phyloP scores from a whole-genome alignment of 2,888 invertebrate genomes.

The Willowsia nigromaculata region DNA sequence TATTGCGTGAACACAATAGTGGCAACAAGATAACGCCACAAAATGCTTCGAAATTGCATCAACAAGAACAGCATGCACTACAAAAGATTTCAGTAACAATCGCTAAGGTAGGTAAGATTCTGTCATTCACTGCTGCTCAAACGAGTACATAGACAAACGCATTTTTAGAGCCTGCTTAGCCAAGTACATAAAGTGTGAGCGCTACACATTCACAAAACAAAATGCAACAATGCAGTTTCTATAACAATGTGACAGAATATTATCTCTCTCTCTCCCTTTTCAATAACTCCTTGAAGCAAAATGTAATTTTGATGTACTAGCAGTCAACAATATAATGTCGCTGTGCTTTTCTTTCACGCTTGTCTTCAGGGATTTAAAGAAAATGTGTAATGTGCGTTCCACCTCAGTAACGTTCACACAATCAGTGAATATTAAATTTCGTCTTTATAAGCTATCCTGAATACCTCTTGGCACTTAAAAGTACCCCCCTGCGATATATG shows the following conservation, averaged over 20 bases:
- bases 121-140: background rate
- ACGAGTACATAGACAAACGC: too few relatives aligned
- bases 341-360: background rate
- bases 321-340: too few relatives aligned
- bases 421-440: background rate
- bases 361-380: background rate
- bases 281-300: background rate
- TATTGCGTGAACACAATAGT: background rate
- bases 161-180: too few relatives aligned
- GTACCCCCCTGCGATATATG: too few relatives aligned
- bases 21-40: background rate
- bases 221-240: background rate
- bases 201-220: background rate
- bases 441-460: too few relatives aligned
- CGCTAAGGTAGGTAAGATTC: background rate
- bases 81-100: background rate
- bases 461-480: background rate
- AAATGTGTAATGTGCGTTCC: slow-evolving; percentile 28
- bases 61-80: background rate
- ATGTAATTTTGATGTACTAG: too few relatives aligned
- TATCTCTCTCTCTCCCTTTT: background rate
- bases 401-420: slow-evolving; percentile 39
- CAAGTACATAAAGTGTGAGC: too few relatives aligned
- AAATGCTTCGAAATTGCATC: background rate
- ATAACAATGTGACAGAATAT: background rate